Evolutionary conservation across 2,113 vertebrate species (phyloP), one percentile per base, ranked within the genome.

Genomic region (Channa maculata): DNA sequence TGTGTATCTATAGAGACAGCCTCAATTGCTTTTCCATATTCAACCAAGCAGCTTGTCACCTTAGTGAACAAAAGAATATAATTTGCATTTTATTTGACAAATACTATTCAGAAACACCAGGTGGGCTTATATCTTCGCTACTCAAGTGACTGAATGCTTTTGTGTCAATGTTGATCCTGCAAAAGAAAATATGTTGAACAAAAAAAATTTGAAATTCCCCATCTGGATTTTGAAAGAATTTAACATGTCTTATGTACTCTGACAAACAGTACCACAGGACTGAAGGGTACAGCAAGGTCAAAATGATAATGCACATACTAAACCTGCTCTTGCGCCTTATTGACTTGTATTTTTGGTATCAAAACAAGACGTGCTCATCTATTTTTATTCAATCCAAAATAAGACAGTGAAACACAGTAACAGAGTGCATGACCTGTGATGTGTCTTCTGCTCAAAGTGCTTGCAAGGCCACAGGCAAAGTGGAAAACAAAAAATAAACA

Each of bases 41-140:
- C 52, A 61, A 33, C 8, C 3, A 41, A 8, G 6, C 63, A 73
- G 76, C 53, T 38, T 80, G 43, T 77, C 51, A 39, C 7, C 10
- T 2, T 38, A 13, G 14, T 3, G 9, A 12, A 86, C 55, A 75
- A 89, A 82, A 76, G 55, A 83, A 80, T 59, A 36, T 38, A 0
- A 83, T 83, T 87, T 59, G 73, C 67, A 80, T 82, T 75, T 79
- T 43, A 66, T 77, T 52, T 43, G 15, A 55, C 39, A 61, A 59
- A 67, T 57, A 43, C 53, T 50, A 54, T 50, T 48, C 38, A 57
- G 51, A 70, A 58, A 64, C 58, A 62, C 13, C 54, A 71, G 12
- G 39, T 87, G 67, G 10, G 33, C 39, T 75, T 45, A 33, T 71
- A 65, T 71, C 44, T 41, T 44, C 51, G n/a, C 6, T 11, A 15